Percentiles rank a stretch among this genome's conserved stretches.
Evolutionary conservation across 2,888 invertebrate genomes (phyloP).

Genomic region (Melikaiella ostensackeni): DNA sequence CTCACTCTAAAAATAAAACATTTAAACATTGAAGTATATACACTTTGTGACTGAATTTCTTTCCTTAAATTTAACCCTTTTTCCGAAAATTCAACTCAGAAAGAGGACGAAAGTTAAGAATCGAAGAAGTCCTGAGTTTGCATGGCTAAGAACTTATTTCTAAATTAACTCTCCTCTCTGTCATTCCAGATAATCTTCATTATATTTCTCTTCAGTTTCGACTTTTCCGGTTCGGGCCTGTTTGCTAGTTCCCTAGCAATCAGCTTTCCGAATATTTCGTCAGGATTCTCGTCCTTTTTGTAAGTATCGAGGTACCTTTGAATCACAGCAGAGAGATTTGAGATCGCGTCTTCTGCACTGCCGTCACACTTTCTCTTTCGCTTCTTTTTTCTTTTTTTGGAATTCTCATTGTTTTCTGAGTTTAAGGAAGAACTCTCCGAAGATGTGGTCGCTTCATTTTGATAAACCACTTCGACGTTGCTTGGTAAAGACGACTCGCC

Average conservation of each 20-base stretch:
- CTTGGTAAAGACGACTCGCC: neutral
- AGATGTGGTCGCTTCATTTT: slow-evolving; percentile 2
- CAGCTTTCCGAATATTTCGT: slow-evolving; percentile 24
- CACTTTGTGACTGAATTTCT: neutral
- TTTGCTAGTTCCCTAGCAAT: slow-evolving; percentile 25
- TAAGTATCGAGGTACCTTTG: slow-evolving; percentile 10
- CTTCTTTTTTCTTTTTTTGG: neutral
- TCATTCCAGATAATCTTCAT: slow-evolving; percentile 26
- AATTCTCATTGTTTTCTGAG: neutral
- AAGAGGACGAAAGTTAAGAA: neutral
- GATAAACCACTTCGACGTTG: slow-evolving; percentile 31
- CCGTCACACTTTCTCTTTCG: neutral
- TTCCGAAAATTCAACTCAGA: neutral
- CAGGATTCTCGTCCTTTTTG: slow-evolving; percentile 9
- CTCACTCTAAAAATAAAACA: neutral
- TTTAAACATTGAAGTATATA: neutral
- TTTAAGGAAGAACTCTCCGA: neutral
- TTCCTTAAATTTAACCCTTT: neutral
- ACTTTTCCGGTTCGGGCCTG: slow-evolving; percentile 9
- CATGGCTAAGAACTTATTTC: neutral
- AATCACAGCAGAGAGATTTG: slow-evolving; percentile 14
- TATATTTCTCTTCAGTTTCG: slow-evolving; percentile 16
- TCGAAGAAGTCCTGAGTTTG: neutral
- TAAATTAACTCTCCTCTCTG: neutral
- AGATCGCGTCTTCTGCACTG: slow-evolving; percentile 4